These are phyloP conservation scores for Periophthalmodon schlosseri DNA, from an alignment of 2,113 vertebrate species.

Conservation along the genomic window DNA sequence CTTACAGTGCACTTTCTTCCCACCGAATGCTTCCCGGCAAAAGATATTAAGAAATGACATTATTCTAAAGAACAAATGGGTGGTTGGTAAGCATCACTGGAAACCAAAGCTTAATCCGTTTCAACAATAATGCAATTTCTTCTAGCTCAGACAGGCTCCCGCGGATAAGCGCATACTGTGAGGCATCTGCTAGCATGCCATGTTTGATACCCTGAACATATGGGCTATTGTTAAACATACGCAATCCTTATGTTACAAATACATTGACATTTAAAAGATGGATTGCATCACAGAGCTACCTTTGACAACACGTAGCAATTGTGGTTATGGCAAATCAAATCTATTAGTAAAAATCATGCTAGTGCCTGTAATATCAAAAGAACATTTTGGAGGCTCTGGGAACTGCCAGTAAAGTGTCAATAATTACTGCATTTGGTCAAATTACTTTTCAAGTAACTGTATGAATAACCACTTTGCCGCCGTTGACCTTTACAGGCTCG, in stretches of 20 bases:
- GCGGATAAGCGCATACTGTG: conserved; percentile 8
- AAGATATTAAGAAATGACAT: conserved; percentile 51
- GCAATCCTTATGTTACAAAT: not conserved
- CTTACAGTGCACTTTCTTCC: conserved; percentile 42
- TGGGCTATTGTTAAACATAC: conserved; percentile 5
- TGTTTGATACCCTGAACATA: not conserved
- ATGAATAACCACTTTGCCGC: too few relatives aligned
- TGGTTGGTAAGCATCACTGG: conserved; percentile 42
- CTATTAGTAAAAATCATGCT: not conserved
- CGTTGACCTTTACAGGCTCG: too few relatives aligned
- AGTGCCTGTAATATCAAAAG: not conserved
- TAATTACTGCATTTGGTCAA: not conserved
- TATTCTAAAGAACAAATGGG: conserved; percentile 57
- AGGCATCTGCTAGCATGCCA: conserved; percentile 3
- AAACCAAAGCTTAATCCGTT: conserved; percentile 45
- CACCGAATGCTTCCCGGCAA: conserved; percentile 47
- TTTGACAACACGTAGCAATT: not conserved
- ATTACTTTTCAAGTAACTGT: too few relatives aligned
- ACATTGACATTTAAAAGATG: not conserved
- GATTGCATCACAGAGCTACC: not conserved
- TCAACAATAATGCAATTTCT: conserved; percentile 55
- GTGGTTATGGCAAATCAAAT: not conserved
- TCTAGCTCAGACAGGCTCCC: conserved; percentile 11
- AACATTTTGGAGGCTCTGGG: not conserved
- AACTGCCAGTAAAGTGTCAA: not conserved